These are phyloP conservation scores for Trematocara zebra DNA, from an alignment of 2,113 vertebrate genomes.

Conservation along the genomic window DNA sequence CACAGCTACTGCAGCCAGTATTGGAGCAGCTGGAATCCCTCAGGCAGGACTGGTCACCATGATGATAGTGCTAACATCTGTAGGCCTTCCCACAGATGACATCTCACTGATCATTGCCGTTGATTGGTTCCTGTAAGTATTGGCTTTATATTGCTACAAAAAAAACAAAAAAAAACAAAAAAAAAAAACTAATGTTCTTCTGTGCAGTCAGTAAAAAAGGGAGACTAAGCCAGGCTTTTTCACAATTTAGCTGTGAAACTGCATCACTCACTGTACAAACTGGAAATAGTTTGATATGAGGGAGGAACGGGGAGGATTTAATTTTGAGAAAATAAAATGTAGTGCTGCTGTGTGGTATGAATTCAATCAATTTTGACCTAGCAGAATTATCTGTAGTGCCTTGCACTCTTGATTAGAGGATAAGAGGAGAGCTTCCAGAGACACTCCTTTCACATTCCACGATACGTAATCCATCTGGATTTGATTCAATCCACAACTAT, in stretches of 20 bases:
- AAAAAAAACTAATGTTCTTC: neutral
- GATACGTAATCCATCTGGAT: constrained; percentile 31
- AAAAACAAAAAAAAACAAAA: neutral
- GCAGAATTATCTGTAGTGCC: neutral
- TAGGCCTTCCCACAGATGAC: constrained; percentile 95
- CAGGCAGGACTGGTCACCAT: constrained; percentile 97
- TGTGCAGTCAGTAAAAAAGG: neutral
- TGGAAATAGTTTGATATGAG: neutral
- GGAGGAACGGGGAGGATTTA: neutral
- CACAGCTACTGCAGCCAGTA: constrained; percentile 94
- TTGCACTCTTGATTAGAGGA: neutral
- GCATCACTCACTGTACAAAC: neutral
- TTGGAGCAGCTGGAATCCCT: constrained; percentile 95
- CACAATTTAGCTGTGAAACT: neutral
- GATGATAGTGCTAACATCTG: constrained; percentile 96
- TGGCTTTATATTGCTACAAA: neutral
- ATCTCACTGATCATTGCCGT: constrained; percentile 94
- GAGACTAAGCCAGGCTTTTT: neutral
- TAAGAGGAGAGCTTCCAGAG: neutral
- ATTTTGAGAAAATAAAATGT: neutral
- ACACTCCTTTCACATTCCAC: constrained; percentile 29
- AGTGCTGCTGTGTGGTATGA: neutral
- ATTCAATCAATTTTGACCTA: neutral
- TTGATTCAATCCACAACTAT: constrained; percentile 21
- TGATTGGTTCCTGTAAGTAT: constrained; percentile 98